A percentile compares a stretch with the other conserved stretches of the same genome.
Conservation (phyloP, 2,113 vertebrate genomes). For the Tinamus guttatus region DNA sequence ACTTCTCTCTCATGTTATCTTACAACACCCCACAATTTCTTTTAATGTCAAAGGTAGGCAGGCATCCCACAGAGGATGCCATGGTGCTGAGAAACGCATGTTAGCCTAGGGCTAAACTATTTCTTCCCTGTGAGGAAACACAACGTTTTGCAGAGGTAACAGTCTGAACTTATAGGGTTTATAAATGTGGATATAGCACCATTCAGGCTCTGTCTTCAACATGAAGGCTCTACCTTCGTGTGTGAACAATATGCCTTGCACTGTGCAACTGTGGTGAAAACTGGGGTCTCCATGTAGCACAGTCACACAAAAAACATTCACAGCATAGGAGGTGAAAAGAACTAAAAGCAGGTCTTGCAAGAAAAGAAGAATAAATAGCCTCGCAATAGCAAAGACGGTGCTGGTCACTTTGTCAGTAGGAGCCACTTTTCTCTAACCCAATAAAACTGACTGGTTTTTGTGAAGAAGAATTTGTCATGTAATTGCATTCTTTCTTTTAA, state of each 20-base stretch:
- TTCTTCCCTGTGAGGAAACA: not conserved
- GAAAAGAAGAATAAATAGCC: not conserved
- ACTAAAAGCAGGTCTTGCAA: not conserved
- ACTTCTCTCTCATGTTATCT: accelerated
- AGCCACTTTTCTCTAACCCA: not conserved
- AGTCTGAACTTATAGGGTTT: not conserved
- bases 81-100: not conserved
- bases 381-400: not conserved
- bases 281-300: not conserved
- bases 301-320: not conserved
- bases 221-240: not conserved
- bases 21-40: not conserved
- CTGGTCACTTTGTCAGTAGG: not conserved
- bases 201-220: no score
- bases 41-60: not conserved
- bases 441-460: not conserved
- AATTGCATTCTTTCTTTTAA: not conserved
- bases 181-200: not conserved
- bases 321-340: not conserved
- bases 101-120: not conserved
- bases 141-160: not conserved
- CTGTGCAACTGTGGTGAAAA: not conserved
- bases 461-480: not conserved
- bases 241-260: accelerated
- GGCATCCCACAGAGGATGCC: not conserved